These are phyloP conservation scores for Nothocercus julius DNA, from an alignment of 2,113 vertebrate genomes.

Conservation along the genomic window DNA sequence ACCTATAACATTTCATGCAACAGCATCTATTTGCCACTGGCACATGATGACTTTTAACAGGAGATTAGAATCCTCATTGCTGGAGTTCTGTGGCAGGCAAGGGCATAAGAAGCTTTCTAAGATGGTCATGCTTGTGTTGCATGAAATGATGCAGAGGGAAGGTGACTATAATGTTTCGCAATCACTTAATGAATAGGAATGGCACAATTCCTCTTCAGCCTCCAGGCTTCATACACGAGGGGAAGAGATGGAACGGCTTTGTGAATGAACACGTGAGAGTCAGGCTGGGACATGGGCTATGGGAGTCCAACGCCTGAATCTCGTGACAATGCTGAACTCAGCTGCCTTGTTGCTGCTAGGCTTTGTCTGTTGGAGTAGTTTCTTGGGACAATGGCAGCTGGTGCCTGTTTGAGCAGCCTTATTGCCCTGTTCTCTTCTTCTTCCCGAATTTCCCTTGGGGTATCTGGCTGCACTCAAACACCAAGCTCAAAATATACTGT, in stretches of 20 bases:
- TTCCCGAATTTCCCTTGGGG: background rate
- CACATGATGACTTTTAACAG: rapidly evolving
- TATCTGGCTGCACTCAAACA: background rate
- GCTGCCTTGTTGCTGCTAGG: background rate
- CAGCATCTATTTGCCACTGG: background rate
- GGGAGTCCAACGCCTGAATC: too few relatives aligned
- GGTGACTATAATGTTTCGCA: background rate
- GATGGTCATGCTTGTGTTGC: background rate
- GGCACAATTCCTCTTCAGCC: background rate
- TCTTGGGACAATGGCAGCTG: background rate
- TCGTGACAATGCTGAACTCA: background rate
- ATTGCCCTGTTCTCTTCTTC: background rate
- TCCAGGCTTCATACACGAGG: background rate
- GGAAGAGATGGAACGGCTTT: background rate
- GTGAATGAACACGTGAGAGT: background rate
- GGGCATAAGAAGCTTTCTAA: background rate
- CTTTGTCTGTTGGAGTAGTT: background rate
- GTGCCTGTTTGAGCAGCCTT: background rate
- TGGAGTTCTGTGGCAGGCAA: background rate
- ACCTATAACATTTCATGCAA: background rate
- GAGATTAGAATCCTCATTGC: background rate
- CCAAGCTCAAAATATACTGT: background rate
- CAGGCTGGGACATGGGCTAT: background rate
- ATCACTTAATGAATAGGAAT: background rate
- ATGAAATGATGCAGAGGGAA: background rate